Evolutionary conservation across 1,140 invertebrate genomes (phyloP).

Genomic region (Galleria mellonella): DNA sequence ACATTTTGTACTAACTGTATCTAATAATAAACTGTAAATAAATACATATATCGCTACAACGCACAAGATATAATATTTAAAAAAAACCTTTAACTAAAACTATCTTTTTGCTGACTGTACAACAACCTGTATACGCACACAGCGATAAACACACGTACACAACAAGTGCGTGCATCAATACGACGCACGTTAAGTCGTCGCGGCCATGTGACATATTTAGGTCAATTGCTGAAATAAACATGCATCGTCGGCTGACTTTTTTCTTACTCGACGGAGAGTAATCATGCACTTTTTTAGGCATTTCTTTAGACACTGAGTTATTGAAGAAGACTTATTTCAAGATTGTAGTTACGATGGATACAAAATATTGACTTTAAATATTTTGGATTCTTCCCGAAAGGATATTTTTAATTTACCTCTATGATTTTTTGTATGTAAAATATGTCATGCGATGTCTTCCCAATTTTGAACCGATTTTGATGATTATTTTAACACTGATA

Average conservation of each 20-base stretch:
- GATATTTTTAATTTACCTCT: too few relatives aligned
- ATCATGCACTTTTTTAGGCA: conserved; percentile 12
- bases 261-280: conserved; percentile 18
- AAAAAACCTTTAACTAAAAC: conserved; percentile 1
- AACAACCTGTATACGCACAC: conserved; percentile 27
- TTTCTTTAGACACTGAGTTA: conserved; percentile 16
- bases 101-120: neutral
- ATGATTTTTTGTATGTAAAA: too few relatives aligned
- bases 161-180: neutral
- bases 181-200: conserved; percentile 37
- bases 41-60: too few relatives aligned
- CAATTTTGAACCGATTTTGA: too few relatives aligned
- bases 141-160: conserved; percentile 7
- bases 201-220: conserved; percentile 53
- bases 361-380: too few relatives aligned
- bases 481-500: too few relatives aligned
- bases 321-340: conserved; percentile 8
- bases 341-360: too few relatives aligned
- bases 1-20: too few relatives aligned
- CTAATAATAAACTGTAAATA: too few relatives aligned
- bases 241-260: conserved; percentile 26
- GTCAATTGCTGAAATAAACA: conserved; percentile 57
- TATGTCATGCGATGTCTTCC: too few relatives aligned
- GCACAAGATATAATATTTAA: too few relatives aligned
- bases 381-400: too few relatives aligned